phyloP scores from a whole-genome alignment of 2,888 invertebrate genomes.

The Xestia rhomboidea region DNA sequence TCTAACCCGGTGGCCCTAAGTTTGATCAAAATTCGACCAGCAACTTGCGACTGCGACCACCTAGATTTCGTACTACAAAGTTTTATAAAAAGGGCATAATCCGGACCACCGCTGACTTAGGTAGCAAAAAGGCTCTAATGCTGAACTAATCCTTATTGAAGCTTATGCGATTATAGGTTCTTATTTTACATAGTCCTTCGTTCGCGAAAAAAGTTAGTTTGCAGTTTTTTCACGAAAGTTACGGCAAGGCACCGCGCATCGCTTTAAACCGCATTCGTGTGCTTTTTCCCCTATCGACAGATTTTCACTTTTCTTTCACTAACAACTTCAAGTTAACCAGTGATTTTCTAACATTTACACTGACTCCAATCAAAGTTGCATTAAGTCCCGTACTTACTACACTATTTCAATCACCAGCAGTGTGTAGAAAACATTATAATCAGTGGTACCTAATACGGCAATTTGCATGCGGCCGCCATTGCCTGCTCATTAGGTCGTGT shows the following conservation, averaged over 20 bases:
- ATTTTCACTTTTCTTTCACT: not conserved
- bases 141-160: conserved; percentile 27
- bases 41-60: conserved; percentile 65
- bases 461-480: conserved; percentile 73
- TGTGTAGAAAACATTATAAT: conserved; percentile 55
- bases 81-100: conserved; percentile 71
- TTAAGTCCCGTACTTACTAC: not conserved
- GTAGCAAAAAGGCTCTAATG: conserved; percentile 40
- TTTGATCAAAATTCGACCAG: conserved; percentile 66
- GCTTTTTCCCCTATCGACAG: not conserved
- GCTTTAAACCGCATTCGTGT: not conserved
- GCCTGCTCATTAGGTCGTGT: conserved; percentile 83
- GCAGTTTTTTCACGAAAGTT: not conserved
- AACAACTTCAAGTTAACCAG: not conserved
- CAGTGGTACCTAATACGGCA: conserved; percentile 55
- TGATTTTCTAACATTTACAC: conserved; percentile 5
- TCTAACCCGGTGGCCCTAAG: conserved; percentile 69
- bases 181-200: not conserved
- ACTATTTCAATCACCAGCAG: conserved; percentile 53
- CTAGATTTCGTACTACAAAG: conserved; percentile 65
- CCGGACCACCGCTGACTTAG: conserved; percentile 66
- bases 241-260: not conserved
- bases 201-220: not conserved
- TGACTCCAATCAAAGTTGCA: conserved; percentile 9
- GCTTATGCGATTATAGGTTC: not conserved